A percentile compares a stretch with the other conserved stretches of the same genome.
These are phyloP conservation scores for Euborellia annulipes DNA, from an alignment of 1,140 invertebrate genomes.

Conservation along the genomic window DNA sequence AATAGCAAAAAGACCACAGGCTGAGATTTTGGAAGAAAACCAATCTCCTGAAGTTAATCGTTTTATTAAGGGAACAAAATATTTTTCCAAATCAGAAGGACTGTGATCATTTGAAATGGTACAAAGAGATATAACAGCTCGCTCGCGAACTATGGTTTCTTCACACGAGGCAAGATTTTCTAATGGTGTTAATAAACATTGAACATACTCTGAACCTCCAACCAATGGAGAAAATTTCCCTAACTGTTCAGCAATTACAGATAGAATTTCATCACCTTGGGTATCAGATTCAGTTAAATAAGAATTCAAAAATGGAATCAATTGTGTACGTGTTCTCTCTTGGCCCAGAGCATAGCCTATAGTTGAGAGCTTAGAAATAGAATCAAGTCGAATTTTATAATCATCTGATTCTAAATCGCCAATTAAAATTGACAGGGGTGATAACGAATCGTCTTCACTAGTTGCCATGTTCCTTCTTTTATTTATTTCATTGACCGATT, in stretches of 20 bases:
- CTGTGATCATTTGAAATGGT: constrained; percentile 79
- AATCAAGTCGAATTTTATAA: constrained; percentile 94
- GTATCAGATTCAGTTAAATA: constrained; percentile 94
- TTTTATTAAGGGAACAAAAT: constrained; percentile 87
- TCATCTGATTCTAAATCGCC: constrained; percentile 99
- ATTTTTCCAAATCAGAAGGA: constrained; percentile 67
- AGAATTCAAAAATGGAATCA: too few species aligned
- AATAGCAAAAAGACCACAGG: constrained; percentile 82
- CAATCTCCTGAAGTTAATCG: constrained; percentile 84
- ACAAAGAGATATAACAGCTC: constrained; percentile 91
- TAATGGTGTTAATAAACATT: constrained; percentile 82
- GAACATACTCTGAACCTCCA: constrained; percentile 88
- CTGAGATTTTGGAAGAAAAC: constrained; percentile 94
- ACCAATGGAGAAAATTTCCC: constrained; percentile 86
- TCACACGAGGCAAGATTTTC: constrained; percentile 96
- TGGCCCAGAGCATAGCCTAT: constrained; percentile 94
- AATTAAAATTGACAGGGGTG: constrained; percentile 97
- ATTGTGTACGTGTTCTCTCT: constrained; percentile 86
- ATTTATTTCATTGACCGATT: too few species aligned
- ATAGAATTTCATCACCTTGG: constrained; percentile 96
- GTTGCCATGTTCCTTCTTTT: constrained; percentile 84
- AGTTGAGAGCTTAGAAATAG: constrained; percentile 96
- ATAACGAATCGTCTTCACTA: constrained; percentile 90
- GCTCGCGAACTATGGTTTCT: constrained; percentile 98
- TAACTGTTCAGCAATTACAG: constrained; percentile 93